These are phyloP conservation scores for Listronotus oregonensis DNA, from an alignment of 1,140 invertebrate species.

Conservation along the genomic window DNA sequence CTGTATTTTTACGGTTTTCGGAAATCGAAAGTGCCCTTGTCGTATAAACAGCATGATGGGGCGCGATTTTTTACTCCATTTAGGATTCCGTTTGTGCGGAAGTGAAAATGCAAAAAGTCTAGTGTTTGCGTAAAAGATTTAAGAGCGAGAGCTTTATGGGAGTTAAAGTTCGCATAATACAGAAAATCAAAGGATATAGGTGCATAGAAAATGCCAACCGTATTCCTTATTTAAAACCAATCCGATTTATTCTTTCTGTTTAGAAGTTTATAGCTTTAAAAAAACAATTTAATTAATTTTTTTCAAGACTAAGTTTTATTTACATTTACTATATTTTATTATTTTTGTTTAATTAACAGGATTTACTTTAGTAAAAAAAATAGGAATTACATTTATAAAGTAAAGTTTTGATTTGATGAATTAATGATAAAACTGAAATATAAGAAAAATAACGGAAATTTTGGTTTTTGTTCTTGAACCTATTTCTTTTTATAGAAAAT, in stretches of 20 bases:
- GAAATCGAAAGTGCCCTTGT: slow-evolving; percentile 35
- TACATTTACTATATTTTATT: too few relatives aligned
- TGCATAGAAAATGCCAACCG: slow-evolving; percentile 30
- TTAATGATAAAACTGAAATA: too few relatives aligned
- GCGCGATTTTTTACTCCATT: slow-evolving; percentile 27
- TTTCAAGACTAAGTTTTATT: too few relatives aligned
- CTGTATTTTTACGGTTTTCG: slow-evolving; percentile 32
- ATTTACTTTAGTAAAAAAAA: too few relatives aligned
- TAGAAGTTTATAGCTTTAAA: neutral
- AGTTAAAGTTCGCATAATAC: slow-evolving; percentile 26
- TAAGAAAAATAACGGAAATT: too few relatives aligned
- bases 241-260: slow-evolving; percentile 15
- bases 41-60: slow-evolving; percentile 13
- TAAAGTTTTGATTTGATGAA: too few relatives aligned
- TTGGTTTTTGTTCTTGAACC: too few relatives aligned
- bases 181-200: slow-evolving; percentile 35
- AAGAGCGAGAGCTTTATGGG: neutral
- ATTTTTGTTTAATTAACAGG: too few relatives aligned
- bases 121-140: slow-evolving; percentile 25
- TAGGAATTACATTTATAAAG: too few relatives aligned
- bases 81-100: slow-evolving; percentile 32
- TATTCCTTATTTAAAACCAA: slow-evolving; percentile 31
- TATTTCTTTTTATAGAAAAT: too few relatives aligned
- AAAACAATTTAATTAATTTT: too few relatives aligned
- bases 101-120: slow-evolving; percentile 37